Evolutionary conservation across 2,888 invertebrate species (phyloP), one percentile per base, ranked within the genome.

Genomic region (Panzeria rudis): DNA sequence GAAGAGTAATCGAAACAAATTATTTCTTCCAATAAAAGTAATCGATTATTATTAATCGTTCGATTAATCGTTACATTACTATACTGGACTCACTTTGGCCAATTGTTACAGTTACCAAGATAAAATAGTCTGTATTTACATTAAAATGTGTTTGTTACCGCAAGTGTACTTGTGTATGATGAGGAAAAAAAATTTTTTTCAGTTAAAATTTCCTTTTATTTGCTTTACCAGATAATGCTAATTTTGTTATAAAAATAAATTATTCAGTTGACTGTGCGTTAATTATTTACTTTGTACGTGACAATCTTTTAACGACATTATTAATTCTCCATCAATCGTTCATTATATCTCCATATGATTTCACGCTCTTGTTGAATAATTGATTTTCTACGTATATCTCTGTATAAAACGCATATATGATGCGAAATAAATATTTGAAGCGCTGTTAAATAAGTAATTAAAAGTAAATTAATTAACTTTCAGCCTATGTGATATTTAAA

Each of bases 331-430:
- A 32, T 77, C 6, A 59, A 59, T 38, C 69, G 23, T 32, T 61
- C 47, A 29, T 69, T 41, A 38, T 59, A 50, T 61, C n/a, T 69
- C 77, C 77, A 78, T 11, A 78, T 25, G 20, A 38, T 15, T 56
- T 50, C 13, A 52, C 52, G 38, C 5, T 69, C 50, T 61, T 69
- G 47, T 41, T 52, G 77, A 50, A 25, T 69, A 15, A 29, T 29
- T 50, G 20, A 78, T 35, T 78, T 78, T 8, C n/a, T 20, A 9
- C 59, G 59, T 50, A 78, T 61, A 52, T 78, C 38, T 69, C 52
- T 69, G 25, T 61, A 78, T 44, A 78, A 69, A 38, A 23, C 2
- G 41, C 29, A 78, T 20, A 78, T 61, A 38, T 61, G 25, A 23
- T 23, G 50, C 0, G 50, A 52, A 50, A 78, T 52, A 20, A 61